A percentile compares a stretch with the other conserved stretches of the same genome.
Evolutionary conservation across 2,888 invertebrate species (phyloP).

Genomic region (Julus scandinavius): DNA sequence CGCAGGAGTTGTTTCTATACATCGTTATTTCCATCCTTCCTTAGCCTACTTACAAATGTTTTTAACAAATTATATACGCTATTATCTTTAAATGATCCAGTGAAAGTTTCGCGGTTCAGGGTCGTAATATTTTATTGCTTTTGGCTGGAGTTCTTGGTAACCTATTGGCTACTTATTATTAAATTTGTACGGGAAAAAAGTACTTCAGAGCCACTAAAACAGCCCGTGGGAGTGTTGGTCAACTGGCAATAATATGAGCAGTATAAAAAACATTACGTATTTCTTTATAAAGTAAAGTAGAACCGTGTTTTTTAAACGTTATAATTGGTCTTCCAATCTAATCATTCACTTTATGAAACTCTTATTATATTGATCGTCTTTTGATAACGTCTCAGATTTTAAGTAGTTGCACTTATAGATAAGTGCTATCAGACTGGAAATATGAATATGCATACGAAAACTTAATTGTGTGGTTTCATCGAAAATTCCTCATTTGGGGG

Average conservation of each 20-base stretch:
- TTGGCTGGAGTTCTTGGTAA: background rate
- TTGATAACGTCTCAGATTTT: background rate
- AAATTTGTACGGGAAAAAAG: background rate
- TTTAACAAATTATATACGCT: background rate
- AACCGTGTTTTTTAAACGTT: background rate
- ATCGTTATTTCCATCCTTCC: background rate
- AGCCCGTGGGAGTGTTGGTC: background rate
- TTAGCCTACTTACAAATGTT: background rate
- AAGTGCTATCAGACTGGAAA: background rate
- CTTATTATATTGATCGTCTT: background rate
- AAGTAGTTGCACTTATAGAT: conserved; percentile 23
- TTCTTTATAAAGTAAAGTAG: background rate
- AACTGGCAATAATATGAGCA: background rate
- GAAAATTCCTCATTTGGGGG: background rate
- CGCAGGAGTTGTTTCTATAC: background rate
- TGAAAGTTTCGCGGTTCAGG: background rate
- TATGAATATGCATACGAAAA: background rate
- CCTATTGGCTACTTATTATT: background rate
- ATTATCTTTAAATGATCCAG: background rate
- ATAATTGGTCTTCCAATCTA: background rate
- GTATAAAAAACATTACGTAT: background rate
- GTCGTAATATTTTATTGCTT: background rate
- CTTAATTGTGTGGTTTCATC: background rate
- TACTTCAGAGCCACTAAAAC: background rate
- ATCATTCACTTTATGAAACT: background rate